Percentiles rank a stretch among this genome's conserved stretches.
phyloP scores from a whole-genome alignment of 2,113 vertebrate genomes.

The Pollimyrus isidori region DNA sequence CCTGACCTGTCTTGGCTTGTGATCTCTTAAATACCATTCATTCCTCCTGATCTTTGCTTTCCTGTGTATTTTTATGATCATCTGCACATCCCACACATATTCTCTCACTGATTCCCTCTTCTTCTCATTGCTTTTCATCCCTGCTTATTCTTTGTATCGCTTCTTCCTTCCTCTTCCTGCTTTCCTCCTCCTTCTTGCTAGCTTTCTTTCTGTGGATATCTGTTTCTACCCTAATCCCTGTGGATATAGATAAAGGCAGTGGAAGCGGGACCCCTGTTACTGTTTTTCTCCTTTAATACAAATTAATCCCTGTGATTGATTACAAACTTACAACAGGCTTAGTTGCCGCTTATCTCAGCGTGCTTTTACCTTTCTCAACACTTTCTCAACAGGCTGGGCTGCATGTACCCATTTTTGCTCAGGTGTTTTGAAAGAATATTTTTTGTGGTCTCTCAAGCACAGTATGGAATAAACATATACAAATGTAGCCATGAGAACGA shows the following conservation, averaged over 20 bases:
- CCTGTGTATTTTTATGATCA: not conserved
- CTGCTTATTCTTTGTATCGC: not conserved
- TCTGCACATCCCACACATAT: not conserved
- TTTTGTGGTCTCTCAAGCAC: not conserved
- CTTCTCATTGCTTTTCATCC: slow-evolving; percentile 39
- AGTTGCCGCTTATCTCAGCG: slow-evolving; percentile 57
- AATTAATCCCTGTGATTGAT: slow-evolving; percentile 68
- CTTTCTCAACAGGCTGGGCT: slow-evolving; percentile 2
- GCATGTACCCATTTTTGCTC: not conserved
- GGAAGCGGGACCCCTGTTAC: slow-evolving; percentile 41
- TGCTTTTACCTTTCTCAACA: slow-evolving; percentile 46
- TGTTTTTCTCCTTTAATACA: slow-evolving; percentile 54
- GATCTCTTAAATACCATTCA: not conserved
- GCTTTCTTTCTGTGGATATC: slow-evolving; percentile 31
- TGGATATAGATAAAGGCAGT: slow-evolving; percentile 55
- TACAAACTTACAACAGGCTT: slow-evolving; percentile 61
- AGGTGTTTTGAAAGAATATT: slow-evolving; percentile 15
- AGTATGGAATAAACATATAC: slow-evolving; percentile 20
- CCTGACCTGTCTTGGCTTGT: not conserved
- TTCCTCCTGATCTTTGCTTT: not conserved
- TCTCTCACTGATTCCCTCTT: not conserved
- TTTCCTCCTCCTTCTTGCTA: slow-evolving; percentile 3
- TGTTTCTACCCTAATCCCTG: slow-evolving; percentile 52
- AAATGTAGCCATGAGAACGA: slow-evolving; percentile 22
- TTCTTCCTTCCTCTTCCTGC: slow-evolving; percentile 23